A percentile compares a stretch with the other conserved stretches of the same genome.
phyloP scores from a whole-genome alignment of 2,113 vertebrate genomes.

The Guaruba guarouba region DNA sequence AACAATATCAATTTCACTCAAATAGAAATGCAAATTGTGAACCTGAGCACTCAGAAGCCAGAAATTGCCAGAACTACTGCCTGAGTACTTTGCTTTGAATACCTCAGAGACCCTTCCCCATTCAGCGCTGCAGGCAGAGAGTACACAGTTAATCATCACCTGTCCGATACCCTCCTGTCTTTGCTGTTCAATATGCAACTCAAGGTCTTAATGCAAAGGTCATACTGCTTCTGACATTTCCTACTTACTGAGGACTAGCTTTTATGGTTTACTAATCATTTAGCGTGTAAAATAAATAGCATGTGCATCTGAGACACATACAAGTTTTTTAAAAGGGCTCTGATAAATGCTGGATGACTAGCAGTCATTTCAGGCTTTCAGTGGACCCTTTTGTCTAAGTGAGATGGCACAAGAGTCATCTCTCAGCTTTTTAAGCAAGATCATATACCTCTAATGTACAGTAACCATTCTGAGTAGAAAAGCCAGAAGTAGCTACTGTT shows the following conservation, averaged over 20 bases:
- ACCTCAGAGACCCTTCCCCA: not conserved
- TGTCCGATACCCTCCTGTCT: not conserved
- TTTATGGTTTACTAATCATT: not conserved
- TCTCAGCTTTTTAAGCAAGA: not conserved
- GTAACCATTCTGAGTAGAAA: not conserved
- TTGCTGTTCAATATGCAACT: constrained; percentile 35
- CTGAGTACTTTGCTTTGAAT: not conserved
- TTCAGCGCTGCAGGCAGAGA: not conserved
- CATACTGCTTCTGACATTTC: constrained; percentile 29
- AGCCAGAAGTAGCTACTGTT: not conserved
- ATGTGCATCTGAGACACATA: not conserved
- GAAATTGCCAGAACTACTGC: not conserved
- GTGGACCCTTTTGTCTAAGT: not conserved
- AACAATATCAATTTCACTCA: not conserved
- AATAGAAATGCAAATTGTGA: not conserved
- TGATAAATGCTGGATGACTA: not conserved
- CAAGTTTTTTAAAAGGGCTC: not conserved
- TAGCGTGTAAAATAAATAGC: not conserved
- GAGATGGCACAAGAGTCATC: not conserved
- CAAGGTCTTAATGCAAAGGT: constrained; percentile 3
- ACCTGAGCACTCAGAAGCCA: not conserved
- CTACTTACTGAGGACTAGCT: not conserved
- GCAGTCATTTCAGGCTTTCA: not conserved
- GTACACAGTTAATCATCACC: not conserved
- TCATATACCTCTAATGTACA: not conserved